Conservation (phyloP, 2,888 invertebrate genomes). For the Isotomurus palustris region DNA sequence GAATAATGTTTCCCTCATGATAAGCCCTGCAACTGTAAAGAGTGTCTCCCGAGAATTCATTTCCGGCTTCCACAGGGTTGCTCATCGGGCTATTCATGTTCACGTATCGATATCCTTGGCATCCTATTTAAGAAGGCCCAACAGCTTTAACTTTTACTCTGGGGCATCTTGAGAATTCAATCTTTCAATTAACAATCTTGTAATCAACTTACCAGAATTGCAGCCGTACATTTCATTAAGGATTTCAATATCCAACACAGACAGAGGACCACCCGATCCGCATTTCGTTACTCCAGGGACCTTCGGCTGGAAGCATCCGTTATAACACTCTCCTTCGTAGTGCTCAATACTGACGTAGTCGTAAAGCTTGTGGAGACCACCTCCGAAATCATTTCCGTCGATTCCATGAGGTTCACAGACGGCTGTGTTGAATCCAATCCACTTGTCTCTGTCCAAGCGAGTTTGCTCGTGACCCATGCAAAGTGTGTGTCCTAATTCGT, state of each 20-base stretch:
- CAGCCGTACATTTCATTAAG: constrained; percentile 43
- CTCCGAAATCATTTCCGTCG: constrained; percentile 31
- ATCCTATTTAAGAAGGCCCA: constrained; percentile 20
- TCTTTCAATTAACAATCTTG: neutral
- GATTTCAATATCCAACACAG: constrained; percentile 42
- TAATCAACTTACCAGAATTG: constrained; percentile 14
- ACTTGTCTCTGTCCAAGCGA: constrained; percentile 36
- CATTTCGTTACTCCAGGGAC: constrained; percentile 41
- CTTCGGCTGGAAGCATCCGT: constrained; percentile 38
- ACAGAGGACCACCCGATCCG: constrained; percentile 40
- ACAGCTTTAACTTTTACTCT: neutral
- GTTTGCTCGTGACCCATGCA: constrained; percentile 43
- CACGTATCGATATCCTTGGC: constrained; percentile 40
- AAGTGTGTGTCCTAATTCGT: constrained; percentile 23
- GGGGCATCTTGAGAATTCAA: neutral
- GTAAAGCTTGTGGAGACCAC: constrained; percentile 40
- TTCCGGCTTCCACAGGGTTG: constrained; percentile 28
- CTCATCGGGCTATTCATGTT: constrained; percentile 23
- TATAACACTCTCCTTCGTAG: constrained; percentile 41
- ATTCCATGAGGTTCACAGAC: constrained; percentile 37
- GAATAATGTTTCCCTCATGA: constrained; percentile 40
- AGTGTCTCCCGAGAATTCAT: constrained; percentile 24
- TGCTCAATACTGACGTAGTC: constrained; percentile 45
- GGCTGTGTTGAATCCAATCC: constrained; percentile 37
- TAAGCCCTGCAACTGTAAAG: constrained; percentile 38